Evolutionary conservation across 1,140 invertebrate genomes (phyloP), one percentile per base, ranked within the genome.

Genomic region (Drosophila simulans): DNA sequence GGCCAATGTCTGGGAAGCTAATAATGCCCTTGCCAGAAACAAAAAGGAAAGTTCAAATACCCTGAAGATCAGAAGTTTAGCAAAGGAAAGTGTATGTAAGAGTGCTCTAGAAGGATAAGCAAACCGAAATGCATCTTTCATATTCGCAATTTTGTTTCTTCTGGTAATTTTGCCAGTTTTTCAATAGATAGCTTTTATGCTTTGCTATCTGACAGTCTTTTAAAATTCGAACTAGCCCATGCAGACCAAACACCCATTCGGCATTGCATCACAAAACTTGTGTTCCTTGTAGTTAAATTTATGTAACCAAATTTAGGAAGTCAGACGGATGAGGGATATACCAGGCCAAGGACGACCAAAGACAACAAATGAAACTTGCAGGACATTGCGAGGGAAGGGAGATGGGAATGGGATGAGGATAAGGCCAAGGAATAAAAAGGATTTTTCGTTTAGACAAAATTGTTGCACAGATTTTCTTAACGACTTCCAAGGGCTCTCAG

Each of bases 401-500:
- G 13, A 12, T 34, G n/a, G 43, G 40, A 49, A 46, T 37, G 49
- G 37, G 64, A 49, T 42, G 56, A 70, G 65, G 35, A 70, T 56
- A 70, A 25, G 66, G 64, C 39, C 70, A 55, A 64, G 40, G 57
- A 40, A 52, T 59, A 65, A 40, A 80, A 57, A 48, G 53, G 58
- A 79, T 79, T 78, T 72, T 78, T 77, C 59, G 63, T 49, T 62
- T 72, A 58, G 48, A 55, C 72, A 54, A 73, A 79, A 73, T 43
- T 72, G 75, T 59, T 65, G 69, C 80, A 89, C 84, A 89, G 85
- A 68, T 90, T 89, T 89, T 73, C 80, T 84, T 89, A 89, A 89
- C 84, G 84, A 89, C 85, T 64, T 63, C 64, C 59, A 20, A 63
- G 64, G 52, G 73, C 76, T 57, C 58, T 79, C 46, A 37, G 51